Evolutionary conservation across 1,140 invertebrate species (phyloP).

Genomic region (Caenorhabditis tropicalis): DNA sequence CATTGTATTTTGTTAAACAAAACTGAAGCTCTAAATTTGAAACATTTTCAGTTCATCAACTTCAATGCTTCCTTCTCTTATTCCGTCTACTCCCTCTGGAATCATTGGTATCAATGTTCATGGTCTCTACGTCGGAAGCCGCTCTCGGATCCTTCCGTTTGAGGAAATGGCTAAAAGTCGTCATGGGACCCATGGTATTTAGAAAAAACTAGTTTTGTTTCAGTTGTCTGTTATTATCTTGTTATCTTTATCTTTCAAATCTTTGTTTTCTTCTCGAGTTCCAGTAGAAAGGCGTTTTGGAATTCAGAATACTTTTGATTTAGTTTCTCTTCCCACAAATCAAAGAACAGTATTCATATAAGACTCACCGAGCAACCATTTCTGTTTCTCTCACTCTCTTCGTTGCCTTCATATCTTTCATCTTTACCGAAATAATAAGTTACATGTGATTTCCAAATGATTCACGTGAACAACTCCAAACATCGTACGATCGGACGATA

Average conservation of each 20-base stretch:
- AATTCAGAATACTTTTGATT: not conserved
- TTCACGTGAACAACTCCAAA: constrained; percentile 43
- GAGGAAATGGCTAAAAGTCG: not conserved
- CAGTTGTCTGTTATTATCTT: not conserved
- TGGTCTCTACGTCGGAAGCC: not conserved
- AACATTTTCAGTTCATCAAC: not conserved
- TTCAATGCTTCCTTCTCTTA: not conserved
- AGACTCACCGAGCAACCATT: constrained; percentile 9
- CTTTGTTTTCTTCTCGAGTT: not conserved
- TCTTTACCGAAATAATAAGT: not conserved
- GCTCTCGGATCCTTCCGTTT: not conserved
- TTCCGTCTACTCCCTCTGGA: not conserved
- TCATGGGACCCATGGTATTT: no score
- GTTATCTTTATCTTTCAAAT: not conserved
- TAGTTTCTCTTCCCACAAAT: not conserved
- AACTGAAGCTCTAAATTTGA: no score
- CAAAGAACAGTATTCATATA: not conserved
- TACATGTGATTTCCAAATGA: not conserved
- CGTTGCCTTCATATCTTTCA: not conserved
- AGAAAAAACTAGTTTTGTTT: not conserved
- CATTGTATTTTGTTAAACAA: no score
- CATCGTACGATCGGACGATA: constrained; percentile 35
- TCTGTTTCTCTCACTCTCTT: not conserved
- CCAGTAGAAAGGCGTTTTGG: not conserved
- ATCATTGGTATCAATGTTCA: constrained; percentile 18